A percentile compares a stretch with the other conserved stretches of the same genome.
Evolutionary conservation across 2,797 vertebrate genomes (phyloP).

Genomic region (Chelon labrosus): DNA sequence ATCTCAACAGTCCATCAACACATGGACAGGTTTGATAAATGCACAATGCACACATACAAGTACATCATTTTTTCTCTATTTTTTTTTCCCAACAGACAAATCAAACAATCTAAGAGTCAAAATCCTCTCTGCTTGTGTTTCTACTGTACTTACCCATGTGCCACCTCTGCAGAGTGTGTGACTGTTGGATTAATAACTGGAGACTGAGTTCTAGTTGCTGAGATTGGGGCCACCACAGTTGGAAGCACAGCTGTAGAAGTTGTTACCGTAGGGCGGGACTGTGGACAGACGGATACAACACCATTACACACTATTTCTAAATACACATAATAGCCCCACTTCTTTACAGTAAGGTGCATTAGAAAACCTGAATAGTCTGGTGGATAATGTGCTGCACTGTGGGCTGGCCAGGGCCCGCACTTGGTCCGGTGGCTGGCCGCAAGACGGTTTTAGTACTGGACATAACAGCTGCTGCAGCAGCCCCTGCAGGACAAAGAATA

Average conservation of each 20-base stretch:
- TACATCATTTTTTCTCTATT: too few species aligned
- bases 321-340: background rate
- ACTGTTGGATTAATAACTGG: slow-evolving; percentile 94
- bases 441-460: slow-evolving; percentile 97
- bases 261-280: slow-evolving; percentile 95
- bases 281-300: slow-evolving; percentile 32
- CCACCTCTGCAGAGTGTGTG: slow-evolving; percentile 91
- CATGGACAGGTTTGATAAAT: background rate
- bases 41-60: too few species aligned
- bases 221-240: slow-evolving; percentile 95
- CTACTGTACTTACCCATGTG: slow-evolving; percentile 87
- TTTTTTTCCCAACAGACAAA: background rate
- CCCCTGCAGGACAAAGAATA: slow-evolving; percentile 82
- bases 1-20: background rate
- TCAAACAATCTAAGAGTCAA: background rate
- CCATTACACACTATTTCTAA: slow-evolving; percentile 8
- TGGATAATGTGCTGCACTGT: slow-evolving; percentile 96
- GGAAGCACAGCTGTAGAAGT: slow-evolving; percentile 94
- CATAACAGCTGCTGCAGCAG: slow-evolving; percentile 97
- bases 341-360: background rate
- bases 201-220: slow-evolving; percentile 94
- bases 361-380: slow-evolving; percentile 92
- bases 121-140: background rate
- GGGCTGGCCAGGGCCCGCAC: slow-evolving; percentile 89
- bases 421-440: slow-evolving; percentile 92